phyloP scores from a whole-genome alignment of 2,888 invertebrate species.

The Graphium colonna region DNA sequence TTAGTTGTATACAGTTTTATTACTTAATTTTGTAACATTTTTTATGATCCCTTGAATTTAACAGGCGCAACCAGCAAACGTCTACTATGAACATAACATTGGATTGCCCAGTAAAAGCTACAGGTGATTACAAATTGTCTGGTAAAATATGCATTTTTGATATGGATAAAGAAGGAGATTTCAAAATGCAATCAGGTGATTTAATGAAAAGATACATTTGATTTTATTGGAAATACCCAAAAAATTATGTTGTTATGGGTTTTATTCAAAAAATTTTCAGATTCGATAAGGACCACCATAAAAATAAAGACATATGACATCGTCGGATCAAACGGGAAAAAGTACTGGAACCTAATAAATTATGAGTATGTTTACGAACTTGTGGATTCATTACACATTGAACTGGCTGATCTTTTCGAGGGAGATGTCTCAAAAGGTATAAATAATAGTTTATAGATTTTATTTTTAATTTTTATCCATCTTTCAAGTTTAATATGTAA shows the following conservation, averaged over 20 bases:
- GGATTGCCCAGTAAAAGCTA: constrained; percentile 6
- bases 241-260: no score
- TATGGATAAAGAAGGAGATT: constrained; percentile 10
- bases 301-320: background rate
- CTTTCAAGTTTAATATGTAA: no score
- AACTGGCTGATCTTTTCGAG: background rate
- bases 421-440: constrained; percentile 1
- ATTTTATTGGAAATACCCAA: background rate
- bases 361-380: constrained; percentile 4
- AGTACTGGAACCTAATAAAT: constrained; percentile 1
- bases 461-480: no score
- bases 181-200: constrained; percentile 8
- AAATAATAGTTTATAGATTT: no score
- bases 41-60: background rate
- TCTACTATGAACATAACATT: constrained; percentile 4
- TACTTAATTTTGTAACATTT: no score
- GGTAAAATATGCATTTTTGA: constrained; percentile 5
- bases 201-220: no score
- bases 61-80: background rate
- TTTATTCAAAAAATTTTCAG: background rate
- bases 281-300: constrained; percentile 2
- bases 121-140: constrained; percentile 2
- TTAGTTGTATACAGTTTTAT: no score
- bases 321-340: background rate
- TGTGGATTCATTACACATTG: background rate